Evolutionary conservation across 2,888 invertebrate genomes (phyloP).

Genomic region (Xestia c-nigrum): DNA sequence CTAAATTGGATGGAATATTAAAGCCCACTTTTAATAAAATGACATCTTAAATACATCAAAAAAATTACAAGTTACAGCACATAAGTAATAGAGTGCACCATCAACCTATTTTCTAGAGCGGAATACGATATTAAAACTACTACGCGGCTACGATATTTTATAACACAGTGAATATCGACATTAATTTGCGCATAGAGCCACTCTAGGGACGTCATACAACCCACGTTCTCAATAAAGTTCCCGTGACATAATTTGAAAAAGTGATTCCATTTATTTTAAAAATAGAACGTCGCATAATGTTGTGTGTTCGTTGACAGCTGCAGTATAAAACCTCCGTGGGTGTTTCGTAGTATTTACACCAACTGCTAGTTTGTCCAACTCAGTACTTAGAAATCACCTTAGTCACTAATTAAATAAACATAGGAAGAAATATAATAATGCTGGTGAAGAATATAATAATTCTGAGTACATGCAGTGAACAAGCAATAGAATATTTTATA

Average conservation of each 20-base stretch:
- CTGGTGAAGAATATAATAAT: neutral
- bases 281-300: conserved; percentile 14
- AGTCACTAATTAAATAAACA: neutral
- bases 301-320: conserved; percentile 5
- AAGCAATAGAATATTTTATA: too few relatives aligned
- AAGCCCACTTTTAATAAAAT: neutral
- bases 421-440: neutral
- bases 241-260: conserved; percentile 36
- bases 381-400: neutral
- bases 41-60: neutral
- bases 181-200: conserved; percentile 36
- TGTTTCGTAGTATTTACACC: conserved; percentile 22
- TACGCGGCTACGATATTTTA: conserved; percentile 28
- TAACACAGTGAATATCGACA: conserved; percentile 39
- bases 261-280: conserved; percentile 41
- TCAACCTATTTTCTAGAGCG: conserved; percentile 20
- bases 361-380: neutral
- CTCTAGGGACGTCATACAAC: conserved; percentile 34
- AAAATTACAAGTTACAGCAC: conserved; percentile 1
- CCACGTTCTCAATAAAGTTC: conserved; percentile 18
- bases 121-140: conserved; percentile 3
- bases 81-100: conserved; percentile 44
- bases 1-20: neutral
- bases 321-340: conserved; percentile 19
- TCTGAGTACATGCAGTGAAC: neutral